Percentiles rank a stretch among this genome's conserved stretches.
Conservation (phyloP, 2,888 invertebrate species). For the Xestia xanthographa region DNA sequence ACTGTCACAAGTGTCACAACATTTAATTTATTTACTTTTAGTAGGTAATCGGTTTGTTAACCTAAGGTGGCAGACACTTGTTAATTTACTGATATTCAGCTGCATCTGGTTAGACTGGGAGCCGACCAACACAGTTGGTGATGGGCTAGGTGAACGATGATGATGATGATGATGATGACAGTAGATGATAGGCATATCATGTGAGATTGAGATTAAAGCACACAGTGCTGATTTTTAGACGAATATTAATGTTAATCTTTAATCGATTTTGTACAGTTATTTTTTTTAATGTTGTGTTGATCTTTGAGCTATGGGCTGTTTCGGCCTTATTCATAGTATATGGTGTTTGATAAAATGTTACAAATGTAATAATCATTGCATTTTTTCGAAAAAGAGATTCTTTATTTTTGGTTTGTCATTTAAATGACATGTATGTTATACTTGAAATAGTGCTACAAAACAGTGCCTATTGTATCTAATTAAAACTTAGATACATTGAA, state of each 20-base stretch:
- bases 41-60: not conserved
- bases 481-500: not conserved
- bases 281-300: constrained; percentile 32
- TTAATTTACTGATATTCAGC: constrained; percentile 5
- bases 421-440: not conserved
- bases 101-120: constrained; percentile 15
- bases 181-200: constrained; percentile 46
- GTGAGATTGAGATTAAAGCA: constrained; percentile 63
- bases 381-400: not conserved
- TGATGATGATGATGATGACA: constrained; percentile 22
- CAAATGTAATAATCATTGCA: not conserved
- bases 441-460: not conserved
- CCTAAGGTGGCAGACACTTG: not conserved
- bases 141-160: not conserved
- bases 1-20: constrained; percentile 1
- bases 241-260: constrained; percentile 50
- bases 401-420: not conserved
- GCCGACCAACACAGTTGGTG: constrained; percentile 50
- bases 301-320: not conserved
- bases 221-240: constrained; percentile 60
- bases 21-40: constrained; percentile 18
- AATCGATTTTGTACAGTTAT: constrained; percentile 45
- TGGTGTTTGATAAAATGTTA: not conserved
- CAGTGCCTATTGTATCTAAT: not conserved
- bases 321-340: constrained; percentile 13